Evolutionary conservation across 2,888 invertebrate species (phyloP).

Genomic region (Tenthredo notha): DNA sequence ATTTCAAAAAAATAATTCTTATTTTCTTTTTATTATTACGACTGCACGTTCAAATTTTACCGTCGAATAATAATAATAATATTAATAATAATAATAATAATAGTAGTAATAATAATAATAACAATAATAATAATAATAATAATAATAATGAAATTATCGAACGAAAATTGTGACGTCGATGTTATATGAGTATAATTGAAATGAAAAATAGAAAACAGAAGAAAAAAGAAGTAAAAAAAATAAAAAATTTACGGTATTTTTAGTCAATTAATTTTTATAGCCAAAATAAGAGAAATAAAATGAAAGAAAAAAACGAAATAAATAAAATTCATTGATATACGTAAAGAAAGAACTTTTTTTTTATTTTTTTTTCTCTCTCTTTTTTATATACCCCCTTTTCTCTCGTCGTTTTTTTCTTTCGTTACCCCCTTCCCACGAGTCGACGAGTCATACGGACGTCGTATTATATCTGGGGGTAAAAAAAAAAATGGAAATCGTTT

Average conservation of each 20-base stretch:
- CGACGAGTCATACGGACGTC: neutral
- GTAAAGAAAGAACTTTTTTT: neutral
- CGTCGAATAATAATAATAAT: constrained; percentile 1
- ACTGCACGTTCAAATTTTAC: constrained; percentile 2
- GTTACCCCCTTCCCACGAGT: neutral
- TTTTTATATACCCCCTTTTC: neutral
- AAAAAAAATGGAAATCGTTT: too few species aligned
- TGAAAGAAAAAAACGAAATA: constrained; percentile 14
- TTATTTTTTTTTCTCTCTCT: neutral
- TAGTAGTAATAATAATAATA: neutral
- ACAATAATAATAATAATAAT: constrained; percentile 46
- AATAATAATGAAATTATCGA: constrained; percentile 33
- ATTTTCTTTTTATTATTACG: neutral
- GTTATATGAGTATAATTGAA: constrained; percentile 38
- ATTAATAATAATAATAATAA: neutral
- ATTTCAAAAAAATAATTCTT: neutral
- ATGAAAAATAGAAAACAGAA: constrained; percentile 47
- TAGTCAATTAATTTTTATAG: constrained; percentile 54
- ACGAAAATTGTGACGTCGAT: neutral
- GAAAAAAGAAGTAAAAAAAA: constrained; percentile 53
- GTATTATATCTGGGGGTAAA: neutral
- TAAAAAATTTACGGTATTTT: constrained; percentile 52
- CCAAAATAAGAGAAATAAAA: neutral
- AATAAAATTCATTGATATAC: neutral
- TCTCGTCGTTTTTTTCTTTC: neutral